A percentile compares a stretch with the other conserved stretches of the same genome.
phyloP scores from a whole-genome alignment of 2,888 invertebrate genomes.

The Caenorhabditis plicata region DNA sequence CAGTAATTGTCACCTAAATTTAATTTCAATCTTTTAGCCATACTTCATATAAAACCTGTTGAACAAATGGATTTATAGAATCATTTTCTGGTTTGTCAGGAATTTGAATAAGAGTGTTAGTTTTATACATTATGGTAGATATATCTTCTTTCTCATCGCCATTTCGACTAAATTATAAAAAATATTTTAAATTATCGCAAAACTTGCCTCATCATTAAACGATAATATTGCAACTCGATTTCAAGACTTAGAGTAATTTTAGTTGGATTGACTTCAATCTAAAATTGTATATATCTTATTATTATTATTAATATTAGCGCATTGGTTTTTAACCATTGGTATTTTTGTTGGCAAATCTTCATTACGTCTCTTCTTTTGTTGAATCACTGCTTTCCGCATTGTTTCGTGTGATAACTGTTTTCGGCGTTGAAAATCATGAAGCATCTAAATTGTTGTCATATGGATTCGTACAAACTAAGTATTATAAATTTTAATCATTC shows the following conservation, averaged over 20 bases:
- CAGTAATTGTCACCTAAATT: constrained; percentile 10
- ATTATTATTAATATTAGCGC: background rate
- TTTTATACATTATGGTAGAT: constrained; percentile 20
- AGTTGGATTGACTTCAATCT: constrained; percentile 33
- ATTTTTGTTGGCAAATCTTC: constrained; percentile 14
- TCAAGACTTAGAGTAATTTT: constrained; percentile 29
- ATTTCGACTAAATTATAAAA: constrained; percentile 3
- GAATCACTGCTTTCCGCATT: constrained; percentile 14
- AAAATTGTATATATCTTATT: background rate
- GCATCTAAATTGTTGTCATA: constrained; percentile 8
- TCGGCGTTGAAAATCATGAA: constrained; percentile 12
- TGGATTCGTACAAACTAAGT: background rate
- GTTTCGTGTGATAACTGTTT: constrained; percentile 9
- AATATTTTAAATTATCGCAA: background rate
- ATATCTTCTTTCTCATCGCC: constrained; percentile 17
- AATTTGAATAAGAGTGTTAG: constrained; percentile 33
- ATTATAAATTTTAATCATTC: too few species aligned
- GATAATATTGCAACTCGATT: constrained; percentile 19
- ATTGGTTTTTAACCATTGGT: constrained; percentile 8
- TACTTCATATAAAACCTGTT: constrained; percentile 7
- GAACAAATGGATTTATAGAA: constrained; percentile 6
- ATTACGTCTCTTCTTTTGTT: background rate
- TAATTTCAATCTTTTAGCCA: background rate
- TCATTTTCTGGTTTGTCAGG: constrained; percentile 7
- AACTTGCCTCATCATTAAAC: constrained; percentile 16